phyloP scores from a whole-genome alignment of 2,888 invertebrate genomes.

The Mongoloraphidia duomilia region DNA sequence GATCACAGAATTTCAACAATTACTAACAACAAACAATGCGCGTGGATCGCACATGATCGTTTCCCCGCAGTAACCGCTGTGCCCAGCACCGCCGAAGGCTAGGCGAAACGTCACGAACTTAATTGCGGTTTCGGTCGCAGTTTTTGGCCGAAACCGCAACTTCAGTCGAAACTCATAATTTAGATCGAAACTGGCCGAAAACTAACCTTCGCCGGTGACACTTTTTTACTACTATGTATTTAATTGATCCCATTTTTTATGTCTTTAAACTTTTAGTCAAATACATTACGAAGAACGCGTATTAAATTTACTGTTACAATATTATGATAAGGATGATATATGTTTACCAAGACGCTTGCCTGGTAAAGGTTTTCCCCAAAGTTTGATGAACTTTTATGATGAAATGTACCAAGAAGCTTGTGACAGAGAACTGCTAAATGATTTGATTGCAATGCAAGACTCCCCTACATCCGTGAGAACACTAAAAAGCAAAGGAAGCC shows the following conservation, averaged over 20 bases:
- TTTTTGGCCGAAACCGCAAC: conserved; percentile 1
- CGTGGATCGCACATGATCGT: no score
- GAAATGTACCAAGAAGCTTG: conserved; percentile 13
- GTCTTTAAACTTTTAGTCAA: conserved; percentile 18
- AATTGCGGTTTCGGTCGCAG: no score
- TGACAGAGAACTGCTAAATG: conserved; percentile 7
- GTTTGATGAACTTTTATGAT: conserved; percentile 23
- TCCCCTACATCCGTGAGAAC: no score
- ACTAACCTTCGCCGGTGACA: neutral
- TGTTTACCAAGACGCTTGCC: conserved; percentile 26
- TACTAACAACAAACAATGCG: no score
- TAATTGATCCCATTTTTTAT: conserved; percentile 1
- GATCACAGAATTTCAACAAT: no score
- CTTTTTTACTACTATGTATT: conserved; percentile 1
- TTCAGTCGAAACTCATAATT: conserved; percentile 1
- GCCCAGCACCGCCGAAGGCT: no score
- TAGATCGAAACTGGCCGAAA: neutral
- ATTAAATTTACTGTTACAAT: conserved; percentile 23
- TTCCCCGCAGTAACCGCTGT: no score
- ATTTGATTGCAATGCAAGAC: no score
- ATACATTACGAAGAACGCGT: conserved; percentile 25
- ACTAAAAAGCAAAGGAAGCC: no score
- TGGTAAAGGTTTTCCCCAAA: conserved; percentile 23
- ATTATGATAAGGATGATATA: conserved; percentile 26
- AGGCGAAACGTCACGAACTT: no score